Percentiles rank a stretch among this genome's conserved stretches.
phyloP scores from a whole-genome alignment of 37 sponge, comb jelly and placozoan species.

The Corticium candelabrum region DNA sequence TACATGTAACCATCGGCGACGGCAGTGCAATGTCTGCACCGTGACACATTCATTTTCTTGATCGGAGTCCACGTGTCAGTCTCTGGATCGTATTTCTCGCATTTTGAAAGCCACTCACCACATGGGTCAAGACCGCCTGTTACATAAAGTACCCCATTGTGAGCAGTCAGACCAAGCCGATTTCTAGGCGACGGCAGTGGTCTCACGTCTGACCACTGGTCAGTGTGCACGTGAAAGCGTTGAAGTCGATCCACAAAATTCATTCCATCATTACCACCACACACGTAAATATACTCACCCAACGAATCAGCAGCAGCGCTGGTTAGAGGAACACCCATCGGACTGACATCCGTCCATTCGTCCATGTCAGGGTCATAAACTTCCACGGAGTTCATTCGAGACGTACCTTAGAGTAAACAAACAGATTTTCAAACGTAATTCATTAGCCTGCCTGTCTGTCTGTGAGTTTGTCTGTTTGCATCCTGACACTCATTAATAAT shows the following conservation, averaged over 20 bases:
- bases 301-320: background rate
- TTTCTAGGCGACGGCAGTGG: background rate
- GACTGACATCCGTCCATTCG: background rate
- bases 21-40: background rate
- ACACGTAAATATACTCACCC: background rate
- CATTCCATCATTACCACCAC: background rate
- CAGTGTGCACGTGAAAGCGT: background rate
- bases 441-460: too few species aligned
- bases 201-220: background rate
- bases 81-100: background rate
- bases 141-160: background rate
- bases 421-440: too few species aligned
- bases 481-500: too few species aligned
- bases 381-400: background rate
- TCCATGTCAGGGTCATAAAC: background rate
- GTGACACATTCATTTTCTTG: background rate
- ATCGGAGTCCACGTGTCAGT: background rate
- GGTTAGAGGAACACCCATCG: background rate
- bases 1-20: background rate
- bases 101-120: background rate
- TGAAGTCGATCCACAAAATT: background rate
- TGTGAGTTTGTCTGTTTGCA: too few species aligned
- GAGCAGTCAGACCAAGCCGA: background rate
- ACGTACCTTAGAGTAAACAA: background rate
- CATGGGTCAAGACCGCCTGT: background rate